Base-by-base conservation (phyloP, 2,797 vertebrate species). In the Capromys pilorides region DNA sequence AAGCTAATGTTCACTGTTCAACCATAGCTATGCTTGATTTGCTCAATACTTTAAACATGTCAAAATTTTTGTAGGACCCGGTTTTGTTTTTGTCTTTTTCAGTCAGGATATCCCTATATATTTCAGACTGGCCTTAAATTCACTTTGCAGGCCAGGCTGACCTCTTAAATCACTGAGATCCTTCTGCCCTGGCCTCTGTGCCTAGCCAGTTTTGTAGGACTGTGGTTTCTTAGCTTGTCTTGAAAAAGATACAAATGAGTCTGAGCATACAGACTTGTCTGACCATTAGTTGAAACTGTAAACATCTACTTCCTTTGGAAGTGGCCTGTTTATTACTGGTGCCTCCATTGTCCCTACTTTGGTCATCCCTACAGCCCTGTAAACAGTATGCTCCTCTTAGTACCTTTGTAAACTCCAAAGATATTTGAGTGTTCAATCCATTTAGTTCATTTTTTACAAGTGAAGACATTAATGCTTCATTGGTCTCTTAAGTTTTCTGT, bases 1-100 rank as follows among this genome's bases (percentile, higher is more conserved):
- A 80, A 49, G 36, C 21, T 90, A 28, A 31, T 21, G 66, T 24
- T n/a, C 41, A 79, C 7, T 57, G 64, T 49, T 90, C 66, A 79
- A 28, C 12, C 12, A 87, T 3, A 39, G 26, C 31, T 64, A 39
- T 41, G 2, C 26, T 83, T 95, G n/a, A 8, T 45, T 57, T 79
- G 59, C 5, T 71, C 51, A 67, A 6, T 64, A 51, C 90, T 87
- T 81, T 41, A 93, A 96, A 64, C 19, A 11, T 87, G 93, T 91
- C 6, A 31, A 75, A 85, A 85, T 93, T 86, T 75, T 5, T 24
- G 13, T 36, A 54, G 67, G 79, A 84, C 14, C 93, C 66, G n/a
- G 31, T n/a, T 19, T 69, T 69, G 66, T 19, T 69, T 69, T 36
- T 36, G 33, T n/a, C 16, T 33, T 67, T 67, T 67, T 69, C 33